Conservation (phyloP, 2,888 invertebrate species). For the Gastrophysa polygoni region DNA sequence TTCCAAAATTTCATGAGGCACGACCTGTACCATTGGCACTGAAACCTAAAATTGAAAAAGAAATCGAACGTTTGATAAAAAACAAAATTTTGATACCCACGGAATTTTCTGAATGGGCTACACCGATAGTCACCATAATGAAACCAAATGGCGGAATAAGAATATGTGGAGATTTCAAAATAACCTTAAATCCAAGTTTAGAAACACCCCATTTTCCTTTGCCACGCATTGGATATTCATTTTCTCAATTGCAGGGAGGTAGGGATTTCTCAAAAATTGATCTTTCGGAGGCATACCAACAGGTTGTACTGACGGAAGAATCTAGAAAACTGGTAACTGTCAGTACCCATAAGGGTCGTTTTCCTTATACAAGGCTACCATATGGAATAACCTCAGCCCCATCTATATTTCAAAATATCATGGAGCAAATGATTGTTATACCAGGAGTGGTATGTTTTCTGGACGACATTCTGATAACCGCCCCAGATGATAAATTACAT, state of each 20-base stretch:
- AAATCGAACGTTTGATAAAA: slow-evolving; percentile 21
- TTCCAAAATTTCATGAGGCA: slow-evolving; percentile 27
- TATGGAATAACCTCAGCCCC: slow-evolving; percentile 11
- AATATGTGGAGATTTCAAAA: background rate
- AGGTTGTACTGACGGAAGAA: slow-evolving; percentile 17
- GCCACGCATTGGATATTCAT: slow-evolving; percentile 19
- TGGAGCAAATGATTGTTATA: slow-evolving; percentile 19
- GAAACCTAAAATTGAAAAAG: slow-evolving; percentile 29
- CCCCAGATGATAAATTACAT: slow-evolving; percentile 13
- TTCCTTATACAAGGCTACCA: slow-evolving; percentile 10
- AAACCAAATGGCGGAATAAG: background rate
- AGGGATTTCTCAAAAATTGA: background rate
- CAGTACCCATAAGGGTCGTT: slow-evolving; percentile 9
- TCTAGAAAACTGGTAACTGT: slow-evolving; percentile 12
- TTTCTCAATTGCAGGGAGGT: slow-evolving; percentile 1
- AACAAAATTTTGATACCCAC: slow-evolving; percentile 12
- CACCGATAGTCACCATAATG: background rate
- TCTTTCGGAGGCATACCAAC: background rate
- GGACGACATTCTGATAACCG: too few species aligned
- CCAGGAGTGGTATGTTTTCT: too few species aligned
- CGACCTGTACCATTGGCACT: slow-evolving; percentile 30
- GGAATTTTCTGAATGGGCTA: slow-evolving; percentile 19
- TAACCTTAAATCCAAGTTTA: slow-evolving; percentile 4
- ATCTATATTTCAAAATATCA: too few species aligned
- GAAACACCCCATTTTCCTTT: slow-evolving; percentile 14